Evolutionary conservation across 2,888 invertebrate species (phyloP).

Genomic region (Nephrotoma appendiculata): DNA sequence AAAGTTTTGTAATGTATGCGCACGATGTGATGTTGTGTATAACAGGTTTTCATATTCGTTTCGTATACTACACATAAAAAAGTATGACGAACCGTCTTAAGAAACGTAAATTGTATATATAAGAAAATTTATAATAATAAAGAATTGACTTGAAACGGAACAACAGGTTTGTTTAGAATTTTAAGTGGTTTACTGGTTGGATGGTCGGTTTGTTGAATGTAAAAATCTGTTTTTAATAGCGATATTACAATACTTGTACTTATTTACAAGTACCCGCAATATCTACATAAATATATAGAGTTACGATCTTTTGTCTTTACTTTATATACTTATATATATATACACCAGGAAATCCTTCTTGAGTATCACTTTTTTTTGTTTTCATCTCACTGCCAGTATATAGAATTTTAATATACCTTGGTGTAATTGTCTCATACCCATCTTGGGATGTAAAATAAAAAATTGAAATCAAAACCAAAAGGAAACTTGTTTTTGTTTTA

Average conservation of each 20-base stretch:
- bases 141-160: not conserved
- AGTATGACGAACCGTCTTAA: not conserved
- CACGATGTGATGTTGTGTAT: not conserved
- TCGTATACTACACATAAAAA: not conserved
- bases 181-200: not conserved
- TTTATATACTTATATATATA: not conserved
- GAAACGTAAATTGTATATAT: not conserved
- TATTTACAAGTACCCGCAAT: not conserved
- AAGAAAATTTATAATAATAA: not conserved
- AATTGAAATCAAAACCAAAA: not conserved
- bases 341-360: not conserved
- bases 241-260: not conserved
- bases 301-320: not conserved
- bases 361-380: not conserved
- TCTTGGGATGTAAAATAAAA: not conserved
- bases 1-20: not conserved
- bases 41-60: not conserved
- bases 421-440: not conserved
- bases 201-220: not conserved
- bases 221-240: not conserved
- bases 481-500: not conserved
- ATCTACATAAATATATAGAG: not conserved
- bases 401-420: not conserved
- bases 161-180: not conserved
- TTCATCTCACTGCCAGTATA: not conserved